Conservation (phyloP, 2,888 invertebrate species). For the Proisotoma minuta region DNA sequence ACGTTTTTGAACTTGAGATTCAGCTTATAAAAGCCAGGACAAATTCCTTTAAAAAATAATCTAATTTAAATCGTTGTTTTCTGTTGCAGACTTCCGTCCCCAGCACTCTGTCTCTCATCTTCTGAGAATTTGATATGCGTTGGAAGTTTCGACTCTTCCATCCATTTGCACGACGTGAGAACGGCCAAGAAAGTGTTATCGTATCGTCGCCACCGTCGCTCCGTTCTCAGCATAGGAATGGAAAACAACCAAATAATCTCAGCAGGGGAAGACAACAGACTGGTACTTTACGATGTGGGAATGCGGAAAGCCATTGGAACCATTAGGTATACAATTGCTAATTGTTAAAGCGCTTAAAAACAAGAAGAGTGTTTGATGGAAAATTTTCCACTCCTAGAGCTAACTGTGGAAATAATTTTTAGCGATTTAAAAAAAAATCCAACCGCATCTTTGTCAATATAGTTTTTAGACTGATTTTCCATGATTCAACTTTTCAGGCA, state of each 20-base stretch:
- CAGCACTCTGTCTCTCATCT: slow-evolving; percentile 33
- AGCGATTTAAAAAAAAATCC: no score
- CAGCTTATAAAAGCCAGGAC: no score
- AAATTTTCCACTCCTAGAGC: no score
- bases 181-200: slow-evolving; percentile 7
- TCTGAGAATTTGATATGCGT: slow-evolving; percentile 32
- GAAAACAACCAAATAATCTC: slow-evolving; percentile 40
- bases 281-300: slow-evolving; percentile 28
- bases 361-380: no score
- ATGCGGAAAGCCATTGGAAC: slow-evolving; percentile 16
- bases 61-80: background rate
- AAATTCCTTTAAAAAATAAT: no score
- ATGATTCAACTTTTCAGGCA: slow-evolving; percentile 12
- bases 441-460: background rate
- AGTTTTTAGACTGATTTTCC: background rate
- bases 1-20: no score
- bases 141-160: slow-evolving; percentile 38
- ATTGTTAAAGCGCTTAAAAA: no score
- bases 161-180: slow-evolving; percentile 38
- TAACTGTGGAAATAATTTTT: no score
- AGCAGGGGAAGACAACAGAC: slow-evolving; percentile 42
- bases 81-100: slow-evolving; percentile 17
- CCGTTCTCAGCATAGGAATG: slow-evolving; percentile 40
- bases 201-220: slow-evolving; percentile 33
- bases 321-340: no score